A percentile compares a stretch with the other conserved stretches of the same genome.
These are phyloP conservation scores for Cephus rjabovi DNA, from an alignment of 2,888 invertebrate genomes.

Conservation along the genomic window DNA sequence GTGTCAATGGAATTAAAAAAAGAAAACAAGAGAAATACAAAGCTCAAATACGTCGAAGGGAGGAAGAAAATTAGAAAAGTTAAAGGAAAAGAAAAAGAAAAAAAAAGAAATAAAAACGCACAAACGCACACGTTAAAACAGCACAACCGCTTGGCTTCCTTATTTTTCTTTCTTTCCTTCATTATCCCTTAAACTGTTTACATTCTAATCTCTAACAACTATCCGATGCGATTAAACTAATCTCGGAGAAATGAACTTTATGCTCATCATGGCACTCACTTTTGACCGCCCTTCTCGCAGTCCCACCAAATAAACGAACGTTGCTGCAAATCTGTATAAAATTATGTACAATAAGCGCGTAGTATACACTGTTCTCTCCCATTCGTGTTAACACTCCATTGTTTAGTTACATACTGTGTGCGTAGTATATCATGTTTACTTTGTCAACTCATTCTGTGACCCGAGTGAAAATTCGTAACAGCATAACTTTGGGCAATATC, in stretches of 20 bases:
- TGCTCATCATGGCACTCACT: constrained; percentile 41
- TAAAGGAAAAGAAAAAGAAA: not conserved
- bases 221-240: not conserved
- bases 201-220: not conserved
- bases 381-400: not conserved
- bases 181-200: not conserved
- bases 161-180: not conserved
- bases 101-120: not conserved
- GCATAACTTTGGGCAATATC: not conserved
- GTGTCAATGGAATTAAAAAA: not conserved
- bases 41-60: not conserved
- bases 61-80: not conserved
- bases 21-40: not conserved
- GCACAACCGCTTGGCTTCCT: not conserved
- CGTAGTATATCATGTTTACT: not conserved
- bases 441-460: not conserved
- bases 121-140: not conserved
- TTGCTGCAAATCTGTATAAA: constrained; percentile 48
- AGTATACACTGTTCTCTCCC: not conserved
- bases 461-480: not conserved
- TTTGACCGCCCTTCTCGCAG: not conserved
- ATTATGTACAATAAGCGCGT: constrained; percentile 42
- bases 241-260: not conserved
- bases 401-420: not conserved
- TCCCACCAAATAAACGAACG: constrained; percentile 1